Conservation (phyloP, 2,888 invertebrate species). For the Sialis fuliginosa region DNA sequence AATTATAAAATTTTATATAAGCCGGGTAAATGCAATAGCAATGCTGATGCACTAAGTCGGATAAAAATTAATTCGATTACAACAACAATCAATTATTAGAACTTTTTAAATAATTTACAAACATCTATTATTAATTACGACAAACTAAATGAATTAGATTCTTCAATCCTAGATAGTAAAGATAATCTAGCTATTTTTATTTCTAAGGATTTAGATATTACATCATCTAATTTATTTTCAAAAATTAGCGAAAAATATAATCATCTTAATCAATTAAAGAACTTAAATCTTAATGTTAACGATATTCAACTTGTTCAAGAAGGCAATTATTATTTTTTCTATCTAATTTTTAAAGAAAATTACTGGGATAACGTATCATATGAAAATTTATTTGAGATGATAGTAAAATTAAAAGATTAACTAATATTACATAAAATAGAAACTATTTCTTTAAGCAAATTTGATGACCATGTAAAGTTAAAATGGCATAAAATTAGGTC, state of each 20-base stretch:
- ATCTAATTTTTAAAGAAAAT: slow-evolving; percentile 8
- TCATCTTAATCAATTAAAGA: not conserved
- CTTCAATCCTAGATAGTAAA: too few relatives aligned
- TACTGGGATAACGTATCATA: slow-evolving; percentile 12
- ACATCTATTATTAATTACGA: too few relatives aligned
- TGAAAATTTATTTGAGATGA: slow-evolving; percentile 11
- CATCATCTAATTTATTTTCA: not conserved
- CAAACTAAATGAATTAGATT: too few relatives aligned
- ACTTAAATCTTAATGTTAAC: not conserved
- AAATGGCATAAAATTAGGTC: slow-evolving; percentile 4
- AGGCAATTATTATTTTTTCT: not conserved
- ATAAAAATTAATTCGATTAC: too few relatives aligned
- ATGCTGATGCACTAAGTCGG: too few relatives aligned
- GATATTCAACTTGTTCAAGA: not conserved
- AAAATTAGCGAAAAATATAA: not conserved
- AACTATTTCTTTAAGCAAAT: not conserved
- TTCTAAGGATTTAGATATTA: not conserved
- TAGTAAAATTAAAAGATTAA: slow-evolving; percentile 5
- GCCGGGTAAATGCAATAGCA: too few relatives aligned
- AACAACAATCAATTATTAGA: too few relatives aligned
- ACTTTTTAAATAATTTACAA: too few relatives aligned
- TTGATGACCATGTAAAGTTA: not conserved
- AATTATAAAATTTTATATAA: too few relatives aligned
- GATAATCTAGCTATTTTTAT: too few relatives aligned
- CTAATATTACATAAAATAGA: slow-evolving; percentile 5